These are phyloP conservation scores for Drosophila eugracilis DNA, from an alignment of 1,140 invertebrate genomes.

Conservation along the genomic window DNA sequence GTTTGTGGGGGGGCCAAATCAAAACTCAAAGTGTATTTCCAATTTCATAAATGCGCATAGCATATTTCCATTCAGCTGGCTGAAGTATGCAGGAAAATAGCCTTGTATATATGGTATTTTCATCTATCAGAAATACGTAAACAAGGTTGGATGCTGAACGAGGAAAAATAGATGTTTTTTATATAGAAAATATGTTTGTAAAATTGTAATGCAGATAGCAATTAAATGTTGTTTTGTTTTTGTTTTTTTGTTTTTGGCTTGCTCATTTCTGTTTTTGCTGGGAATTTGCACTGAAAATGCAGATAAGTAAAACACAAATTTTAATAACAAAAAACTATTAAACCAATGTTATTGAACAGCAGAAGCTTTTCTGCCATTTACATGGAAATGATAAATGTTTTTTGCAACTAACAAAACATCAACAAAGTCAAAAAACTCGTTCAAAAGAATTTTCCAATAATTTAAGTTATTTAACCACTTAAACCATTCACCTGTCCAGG, in stretches of 20 bases:
- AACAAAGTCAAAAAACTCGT: no score
- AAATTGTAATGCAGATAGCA: conserved; percentile 9
- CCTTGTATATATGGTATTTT: conserved; percentile 11
- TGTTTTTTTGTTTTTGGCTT: no score
- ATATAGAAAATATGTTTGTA: no score
- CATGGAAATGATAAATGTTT: neutral
- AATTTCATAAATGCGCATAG: conserved; percentile 31
- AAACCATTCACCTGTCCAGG: neutral
- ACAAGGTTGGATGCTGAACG: neutral
- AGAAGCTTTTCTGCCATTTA: neutral
- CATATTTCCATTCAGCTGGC: neutral
- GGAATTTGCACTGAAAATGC: conserved; percentile 1
- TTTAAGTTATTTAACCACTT: no score
- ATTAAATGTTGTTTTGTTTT: neutral
- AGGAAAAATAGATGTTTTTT: conserved; percentile 2
- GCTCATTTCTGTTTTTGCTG: conserved; percentile 5
- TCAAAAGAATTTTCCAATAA: no score
- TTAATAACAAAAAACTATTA: neutral
- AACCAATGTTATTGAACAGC: neutral
- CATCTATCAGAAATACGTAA: conserved; percentile 8
- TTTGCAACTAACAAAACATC: neutral
- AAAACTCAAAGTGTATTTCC: conserved; percentile 34
- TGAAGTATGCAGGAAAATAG: conserved; percentile 3
- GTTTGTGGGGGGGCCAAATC: neutral
- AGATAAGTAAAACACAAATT: neutral